A percentile compares a stretch with the other conserved stretches of the same genome.
phyloP scores from a whole-genome alignment of 2,797 vertebrate species.

The Cirrhinus mrigala region DNA sequence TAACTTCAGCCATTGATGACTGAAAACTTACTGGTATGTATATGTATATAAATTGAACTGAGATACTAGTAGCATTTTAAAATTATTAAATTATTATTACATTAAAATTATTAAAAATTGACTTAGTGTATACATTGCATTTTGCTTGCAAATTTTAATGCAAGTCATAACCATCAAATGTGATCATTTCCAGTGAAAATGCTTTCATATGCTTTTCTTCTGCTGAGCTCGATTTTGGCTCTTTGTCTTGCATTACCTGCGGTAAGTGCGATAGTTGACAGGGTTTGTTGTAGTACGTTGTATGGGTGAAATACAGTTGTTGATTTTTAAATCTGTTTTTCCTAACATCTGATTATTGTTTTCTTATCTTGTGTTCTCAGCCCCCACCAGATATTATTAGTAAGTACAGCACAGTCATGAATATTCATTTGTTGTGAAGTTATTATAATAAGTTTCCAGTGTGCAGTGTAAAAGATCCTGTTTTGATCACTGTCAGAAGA shows the following conservation, averaged over 20 bases:
- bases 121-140: neutral
- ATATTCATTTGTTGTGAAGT: neutral
- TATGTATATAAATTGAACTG: neutral
- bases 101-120: too few species aligned
- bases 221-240: neutral
- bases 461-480: neutral
- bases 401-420: neutral
- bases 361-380: neutral
- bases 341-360: neutral
- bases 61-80: neutral
- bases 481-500: neutral
- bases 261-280: neutral
- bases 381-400: neutral
- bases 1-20: neutral
- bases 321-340: neutral
- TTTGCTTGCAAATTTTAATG: neutral
- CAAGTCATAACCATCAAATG: neutral
- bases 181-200: slow-evolving; percentile 17
- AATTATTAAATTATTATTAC: neutral
- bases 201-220: neutral
- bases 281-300: neutral
- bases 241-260: neutral
- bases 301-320: neutral
- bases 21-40: neutral
- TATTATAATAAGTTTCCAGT: neutral